Percentiles rank a stretch among this genome's conserved stretches.
Evolutionary conservation across 2,113 vertebrate species (phyloP).

Genomic region (Oreochromis spilurus): DNA sequence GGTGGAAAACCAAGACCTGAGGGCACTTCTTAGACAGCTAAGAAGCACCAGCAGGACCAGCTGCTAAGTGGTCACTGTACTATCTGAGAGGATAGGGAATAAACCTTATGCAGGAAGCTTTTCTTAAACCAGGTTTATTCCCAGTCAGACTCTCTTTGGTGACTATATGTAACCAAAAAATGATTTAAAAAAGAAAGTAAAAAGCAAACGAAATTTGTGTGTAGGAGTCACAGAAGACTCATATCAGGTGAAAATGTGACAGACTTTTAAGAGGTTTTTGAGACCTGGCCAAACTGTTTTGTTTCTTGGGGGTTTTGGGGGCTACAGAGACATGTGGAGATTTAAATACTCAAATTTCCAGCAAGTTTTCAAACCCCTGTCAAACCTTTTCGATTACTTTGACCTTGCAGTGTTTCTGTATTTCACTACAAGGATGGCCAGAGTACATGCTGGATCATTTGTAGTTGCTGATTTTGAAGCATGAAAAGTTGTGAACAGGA

Average conservation of each 20-base stretch:
- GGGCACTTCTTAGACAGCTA: background rate
- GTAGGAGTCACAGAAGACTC: background rate
- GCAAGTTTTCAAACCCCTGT: background rate
- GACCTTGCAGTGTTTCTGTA: background rate
- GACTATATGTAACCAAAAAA: background rate
- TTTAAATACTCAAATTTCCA: background rate
- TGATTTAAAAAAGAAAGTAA: background rate
- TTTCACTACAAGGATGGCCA: background rate
- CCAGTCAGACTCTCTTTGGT: background rate
- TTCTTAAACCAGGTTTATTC: background rate
- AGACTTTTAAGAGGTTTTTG: background rate
- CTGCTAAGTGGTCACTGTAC: background rate
- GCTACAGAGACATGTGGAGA: background rate
- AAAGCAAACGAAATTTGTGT: background rate
- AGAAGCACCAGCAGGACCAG: background rate
- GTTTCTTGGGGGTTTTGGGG: background rate
- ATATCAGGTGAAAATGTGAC: background rate
- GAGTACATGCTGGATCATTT: background rate
- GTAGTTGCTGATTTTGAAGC: background rate
- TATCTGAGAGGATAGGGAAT: background rate
- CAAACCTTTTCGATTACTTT: background rate
- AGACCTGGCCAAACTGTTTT: background rate
- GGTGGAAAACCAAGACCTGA: background rate
- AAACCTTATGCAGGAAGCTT: background rate
- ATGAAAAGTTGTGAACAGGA: background rate